Evolutionary conservation across 2,888 invertebrate species (phyloP).

Genomic region (Agonopterix alstromeriana): DNA sequence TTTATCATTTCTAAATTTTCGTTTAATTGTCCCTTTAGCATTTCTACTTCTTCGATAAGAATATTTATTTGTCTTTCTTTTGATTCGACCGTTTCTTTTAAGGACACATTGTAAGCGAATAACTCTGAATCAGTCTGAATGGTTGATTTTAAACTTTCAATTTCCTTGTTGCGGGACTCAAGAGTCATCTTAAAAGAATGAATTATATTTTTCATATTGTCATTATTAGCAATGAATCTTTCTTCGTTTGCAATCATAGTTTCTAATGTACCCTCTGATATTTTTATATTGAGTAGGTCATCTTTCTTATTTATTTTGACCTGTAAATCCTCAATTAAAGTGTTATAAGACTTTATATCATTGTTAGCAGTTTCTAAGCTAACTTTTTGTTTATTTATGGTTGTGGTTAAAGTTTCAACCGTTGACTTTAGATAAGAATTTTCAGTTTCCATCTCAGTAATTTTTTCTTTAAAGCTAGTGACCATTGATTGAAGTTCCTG

Average conservation of each 20-base stretch:
- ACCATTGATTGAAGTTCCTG: conserved; percentile 34
- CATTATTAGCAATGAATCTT: conserved; percentile 52
- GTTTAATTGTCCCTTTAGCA: conserved; percentile 24
- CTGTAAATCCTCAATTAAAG: conserved; percentile 48
- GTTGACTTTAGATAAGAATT: conserved; percentile 40
- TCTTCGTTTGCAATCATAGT: conserved; percentile 53
- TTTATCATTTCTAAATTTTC: conserved; percentile 29
- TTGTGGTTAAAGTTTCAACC: conserved; percentile 42
- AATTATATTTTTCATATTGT: conserved; percentile 57
- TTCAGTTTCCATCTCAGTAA: conserved; percentile 37
- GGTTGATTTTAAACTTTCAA: conserved; percentile 32
- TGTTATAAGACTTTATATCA: conserved; percentile 48
- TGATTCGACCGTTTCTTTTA: conserved; percentile 23
- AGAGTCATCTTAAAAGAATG: conserved; percentile 43
- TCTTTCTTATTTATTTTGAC: conserved; percentile 38
- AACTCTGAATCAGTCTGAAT: conserved; percentile 14
- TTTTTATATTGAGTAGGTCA: conserved; percentile 19
- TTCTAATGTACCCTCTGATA: conserved; percentile 38
- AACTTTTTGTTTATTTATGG: conserved; percentile 42
- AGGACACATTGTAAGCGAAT: conserved; percentile 9
- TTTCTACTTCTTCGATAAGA: conserved; percentile 25
- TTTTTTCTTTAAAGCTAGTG: conserved; percentile 32
- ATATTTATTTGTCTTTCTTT: conserved; percentile 30
- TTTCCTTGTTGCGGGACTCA: conserved; percentile 41
- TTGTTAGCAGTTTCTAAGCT: conserved; percentile 31